Evolutionary conservation across 1,140 invertebrate species (phyloP).

Genomic region (Rhopalosiphum maidis): DNA sequence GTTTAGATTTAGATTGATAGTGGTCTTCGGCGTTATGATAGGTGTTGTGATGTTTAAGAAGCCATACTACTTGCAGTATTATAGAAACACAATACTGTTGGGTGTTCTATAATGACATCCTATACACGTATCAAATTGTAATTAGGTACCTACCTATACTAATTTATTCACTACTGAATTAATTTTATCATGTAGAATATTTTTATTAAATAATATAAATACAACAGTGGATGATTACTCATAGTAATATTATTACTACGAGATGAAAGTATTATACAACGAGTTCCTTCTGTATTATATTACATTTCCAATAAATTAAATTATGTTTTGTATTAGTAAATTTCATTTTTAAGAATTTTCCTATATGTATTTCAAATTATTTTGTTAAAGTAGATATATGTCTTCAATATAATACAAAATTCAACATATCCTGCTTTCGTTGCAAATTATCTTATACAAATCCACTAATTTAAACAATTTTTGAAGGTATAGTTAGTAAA

Average conservation of each 20-base stretch:
- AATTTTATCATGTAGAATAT: neutral
- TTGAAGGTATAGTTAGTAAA: too few relatives aligned
- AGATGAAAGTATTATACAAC: neutral
- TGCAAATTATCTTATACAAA: too few relatives aligned
- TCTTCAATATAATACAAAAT: too few relatives aligned
- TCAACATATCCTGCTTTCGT: too few relatives aligned
- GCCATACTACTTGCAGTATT: neutral
- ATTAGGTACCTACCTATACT: neutral
- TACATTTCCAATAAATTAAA: neutral
- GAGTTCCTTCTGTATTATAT: neutral
- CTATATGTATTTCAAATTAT: neutral
- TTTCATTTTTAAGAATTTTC: neutral
- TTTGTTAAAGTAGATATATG: neutral
- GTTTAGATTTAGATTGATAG: neutral
- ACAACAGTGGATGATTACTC: neutral
- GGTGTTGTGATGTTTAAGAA: neutral
- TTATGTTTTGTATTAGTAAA: neutral
- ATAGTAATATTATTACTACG: neutral
- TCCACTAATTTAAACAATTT: too few relatives aligned
- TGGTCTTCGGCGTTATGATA: neutral
- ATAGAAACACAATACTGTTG: neutral
- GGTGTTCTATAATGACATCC: neutral
- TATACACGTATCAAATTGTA: conserved; percentile 14
- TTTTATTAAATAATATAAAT: neutral
- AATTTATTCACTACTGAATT: neutral